Conservation (phyloP, 2,888 invertebrate genomes). For the Pachymerium ferrugineum region DNA sequence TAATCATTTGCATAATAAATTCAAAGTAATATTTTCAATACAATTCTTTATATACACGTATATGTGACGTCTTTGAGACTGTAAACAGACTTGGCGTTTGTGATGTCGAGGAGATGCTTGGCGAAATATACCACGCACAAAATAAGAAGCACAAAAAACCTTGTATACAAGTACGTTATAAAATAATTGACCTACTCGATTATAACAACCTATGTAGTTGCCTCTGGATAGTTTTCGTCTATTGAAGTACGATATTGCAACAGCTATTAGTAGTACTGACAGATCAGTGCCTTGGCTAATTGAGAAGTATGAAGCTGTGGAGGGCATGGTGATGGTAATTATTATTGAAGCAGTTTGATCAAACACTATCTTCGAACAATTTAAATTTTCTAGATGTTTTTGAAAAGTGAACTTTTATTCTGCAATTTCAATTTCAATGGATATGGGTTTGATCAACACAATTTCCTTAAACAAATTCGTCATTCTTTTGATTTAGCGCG, state of each 20-base stretch:
- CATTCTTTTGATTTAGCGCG: background rate
- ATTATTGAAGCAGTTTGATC: background rate
- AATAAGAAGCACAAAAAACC: conserved; percentile 6
- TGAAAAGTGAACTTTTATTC: conserved; percentile 20
- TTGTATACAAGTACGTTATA: background rate
- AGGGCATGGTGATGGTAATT: conserved; percentile 29
- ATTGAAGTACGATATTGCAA: conserved; percentile 7
- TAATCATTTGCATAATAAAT: conserved; percentile 16
- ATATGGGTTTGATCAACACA: conserved; percentile 19
- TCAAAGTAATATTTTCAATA: conserved; percentile 13
- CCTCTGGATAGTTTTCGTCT: conserved; percentile 9
- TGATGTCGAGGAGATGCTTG: background rate
- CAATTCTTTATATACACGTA: too few relatives aligned
- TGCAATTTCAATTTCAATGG: conserved; percentile 16
- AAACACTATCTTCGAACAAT: background rate
- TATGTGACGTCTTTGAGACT: too few relatives aligned
- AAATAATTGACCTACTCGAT: background rate
- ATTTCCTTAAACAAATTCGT: conserved; percentile 26
- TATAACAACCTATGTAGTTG: background rate
- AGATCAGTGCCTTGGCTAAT: background rate
- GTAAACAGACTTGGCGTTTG: background rate
- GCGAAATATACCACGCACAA: background rate
- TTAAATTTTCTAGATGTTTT: conserved; percentile 12
- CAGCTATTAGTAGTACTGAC: background rate
- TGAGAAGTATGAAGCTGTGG: background rate